These are phyloP conservation scores for Cataglyphis albicans DNA, from an alignment of 2,888 invertebrate genomes.

Conservation along the genomic window DNA sequence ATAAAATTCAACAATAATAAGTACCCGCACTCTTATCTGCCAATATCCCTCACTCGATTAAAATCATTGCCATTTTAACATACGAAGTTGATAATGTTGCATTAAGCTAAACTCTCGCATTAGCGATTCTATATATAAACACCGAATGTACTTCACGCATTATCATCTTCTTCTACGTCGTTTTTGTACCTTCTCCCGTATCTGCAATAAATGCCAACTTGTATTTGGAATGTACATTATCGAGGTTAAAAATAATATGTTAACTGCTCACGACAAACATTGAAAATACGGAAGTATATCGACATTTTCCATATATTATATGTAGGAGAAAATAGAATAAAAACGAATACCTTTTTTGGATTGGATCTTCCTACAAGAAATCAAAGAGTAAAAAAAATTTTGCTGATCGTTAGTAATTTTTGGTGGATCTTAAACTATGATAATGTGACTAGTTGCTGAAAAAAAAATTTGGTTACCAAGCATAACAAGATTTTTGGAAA, in stretches of 20 bases:
- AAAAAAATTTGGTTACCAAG: too few relatives aligned
- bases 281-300: background rate
- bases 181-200: background rate
- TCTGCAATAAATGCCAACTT: conserved; percentile 9
- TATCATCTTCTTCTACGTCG: background rate
- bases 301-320: background rate
- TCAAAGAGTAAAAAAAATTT: too few relatives aligned
- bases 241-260: conserved; percentile 24
- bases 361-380: too few relatives aligned
- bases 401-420: too few relatives aligned
- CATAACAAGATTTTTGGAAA: too few relatives aligned
- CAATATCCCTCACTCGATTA: too few relatives aligned
- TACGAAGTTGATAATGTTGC: background rate
- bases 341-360: too few relatives aligned
- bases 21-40: too few relatives aligned
- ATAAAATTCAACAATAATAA: too few relatives aligned
- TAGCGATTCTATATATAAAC: conserved; percentile 32
- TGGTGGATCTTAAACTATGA: too few relatives aligned
- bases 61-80: background rate
- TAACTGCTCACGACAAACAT: background rate
- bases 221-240: conserved; percentile 17
- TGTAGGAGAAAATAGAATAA: too few relatives aligned
- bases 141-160: background rate
- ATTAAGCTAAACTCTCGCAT: background rate
- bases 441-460: too few relatives aligned